A percentile compares a stretch with the other conserved stretches of the same genome.
phyloP scores from a whole-genome alignment of 2,113 vertebrate species.

The Coryphaenoides rupestris region DNA sequence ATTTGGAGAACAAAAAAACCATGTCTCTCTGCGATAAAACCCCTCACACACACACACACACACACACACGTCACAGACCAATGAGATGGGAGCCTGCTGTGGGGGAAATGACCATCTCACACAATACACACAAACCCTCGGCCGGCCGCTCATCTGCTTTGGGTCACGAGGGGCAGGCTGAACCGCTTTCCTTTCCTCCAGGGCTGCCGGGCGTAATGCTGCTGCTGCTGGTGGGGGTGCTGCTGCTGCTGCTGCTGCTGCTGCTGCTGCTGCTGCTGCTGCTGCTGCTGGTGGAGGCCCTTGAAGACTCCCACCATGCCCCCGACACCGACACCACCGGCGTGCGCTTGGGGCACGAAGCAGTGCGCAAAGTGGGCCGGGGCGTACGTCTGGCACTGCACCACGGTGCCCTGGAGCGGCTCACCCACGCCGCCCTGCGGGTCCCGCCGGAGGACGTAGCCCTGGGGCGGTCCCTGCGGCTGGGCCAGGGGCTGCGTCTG shows the following conservation, averaged over 20 bases:
- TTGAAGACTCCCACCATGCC: slow-evolving; percentile 74
- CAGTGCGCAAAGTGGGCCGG: slow-evolving; percentile 48
- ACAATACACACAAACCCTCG: no score
- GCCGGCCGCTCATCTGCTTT: background rate
- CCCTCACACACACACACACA: no score
- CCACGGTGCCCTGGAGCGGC: slow-evolving; percentile 1
- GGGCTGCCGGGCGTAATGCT: no score
- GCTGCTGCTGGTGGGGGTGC: slow-evolving; percentile 76
- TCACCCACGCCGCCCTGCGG: slow-evolving; percentile 38
- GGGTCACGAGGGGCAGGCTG: slow-evolving; percentile 3
- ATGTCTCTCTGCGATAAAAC: no score
- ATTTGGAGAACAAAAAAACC: no score
- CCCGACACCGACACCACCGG: no score
- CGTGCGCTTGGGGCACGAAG: slow-evolving; percentile 59
- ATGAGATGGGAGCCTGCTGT: no score
- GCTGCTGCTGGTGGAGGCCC: slow-evolving; percentile 79
- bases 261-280: slow-evolving; percentile 68
- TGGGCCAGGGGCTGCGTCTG: slow-evolving; percentile 59
- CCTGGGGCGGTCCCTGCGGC: slow-evolving; percentile 32
- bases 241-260: slow-evolving; percentile 68
- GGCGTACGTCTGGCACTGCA: no score
- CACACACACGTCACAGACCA: no score
- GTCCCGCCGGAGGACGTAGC: slow-evolving; percentile 33
- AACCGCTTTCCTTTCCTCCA: background rate
- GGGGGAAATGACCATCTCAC: no score